Evolutionary conservation across 2,113 vertebrate genomes (phyloP), one percentile per base, ranked within the genome.

Genomic region (Sorex araneus): DNA sequence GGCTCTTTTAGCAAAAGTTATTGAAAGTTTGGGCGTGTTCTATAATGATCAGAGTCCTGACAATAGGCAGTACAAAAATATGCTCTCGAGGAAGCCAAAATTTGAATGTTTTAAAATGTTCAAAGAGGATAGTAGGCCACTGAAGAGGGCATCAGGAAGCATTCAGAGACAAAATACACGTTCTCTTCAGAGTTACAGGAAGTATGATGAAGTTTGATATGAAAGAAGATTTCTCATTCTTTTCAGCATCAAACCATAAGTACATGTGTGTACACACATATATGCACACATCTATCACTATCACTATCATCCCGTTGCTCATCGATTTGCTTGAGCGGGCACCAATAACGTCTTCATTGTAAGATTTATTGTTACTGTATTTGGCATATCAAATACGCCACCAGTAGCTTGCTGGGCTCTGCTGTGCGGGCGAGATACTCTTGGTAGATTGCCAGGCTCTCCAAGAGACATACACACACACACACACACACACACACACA

Each of bases 221-320:
- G 69, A 64, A 92, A 89, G 18, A 79, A 90, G 36, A 64, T 77
- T 40, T 71, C 27, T 82, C 34, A 40, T 66, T 90, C 85, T 81
- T 76, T 18, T 81, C 43, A 73, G 34, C 27, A 47, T 23, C 50
- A 16, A 60, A 43, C 27, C 45, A 28, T 43, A 8, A 21, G 50
- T 16, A n/a, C n/a, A n/a, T n/a, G n/a, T n/a, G n/a, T n/a, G n/a
- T n/a, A n/a, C n/a, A n/a, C n/a, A n/a, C n/a, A n/a, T n/a, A n/a
- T n/a, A n/a, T n/a, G n/a, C n/a, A n/a, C n/a, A n/a, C n/a, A n/a
- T n/a, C n/a, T n/a, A n/a, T n/a, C n/a, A n/a, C n/a, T n/a, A n/a
- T n/a, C n/a, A n/a, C n/a, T n/a, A n/a, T n/a, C n/a, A n/a, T n/a
- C n/a, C n/a, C n/a, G n/a, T n/a, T n/a, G n/a, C n/a, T n/a, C n/a